Evolutionary conservation across 2,888 invertebrate species (phyloP), one percentile per base, ranked within the genome.

Genomic region (Macrophya alboannulata): DNA sequence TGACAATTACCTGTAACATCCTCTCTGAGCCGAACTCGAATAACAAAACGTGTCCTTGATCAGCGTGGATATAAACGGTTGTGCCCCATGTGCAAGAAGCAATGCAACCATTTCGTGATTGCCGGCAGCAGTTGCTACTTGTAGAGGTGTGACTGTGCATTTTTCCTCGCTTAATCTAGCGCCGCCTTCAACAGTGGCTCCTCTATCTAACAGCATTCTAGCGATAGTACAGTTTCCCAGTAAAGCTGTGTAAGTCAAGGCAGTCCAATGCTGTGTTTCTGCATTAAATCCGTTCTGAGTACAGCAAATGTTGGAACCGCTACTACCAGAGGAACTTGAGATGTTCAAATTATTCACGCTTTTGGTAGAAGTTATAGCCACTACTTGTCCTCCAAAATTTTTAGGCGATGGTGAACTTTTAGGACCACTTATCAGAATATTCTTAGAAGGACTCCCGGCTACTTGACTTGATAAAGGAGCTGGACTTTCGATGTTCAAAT

Each of bases 151-250:
- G 76, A 98, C 95, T 0, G 98, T 98, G 91, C 97, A 97, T 89
- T 97, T 97, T 89, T 98, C 98, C 90, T 98, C 98, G 40, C 97
- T 97, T 6, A 97, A 92, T 4, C 97, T 95, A 0, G 97, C 97
- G 0, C 98, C 98, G 0, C 98, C 98, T 93, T 98, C 98, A 0
- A 97, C 97, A 81, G 96, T 95, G 0, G 98, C 98, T 0, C 98
- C 97, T 31, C 97, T 95, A 86, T 97, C 97, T 85, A 98, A 94
- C 40, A 98, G 94, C 84, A 97, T 95, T 88, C 95, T 94, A 0
- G 95, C 95, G 74, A 95, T 95, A 71, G 93, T 91, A 81, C 94
- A 93, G 88, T 95, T 93, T 65, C 95, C 94, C 85, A 97, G 94
- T 82, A 96, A 94, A 10, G 96, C 96, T 0, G 98, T 97, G 93